Conservation (phyloP, 2,888 invertebrate species). For the Macropis europaea region DNA sequence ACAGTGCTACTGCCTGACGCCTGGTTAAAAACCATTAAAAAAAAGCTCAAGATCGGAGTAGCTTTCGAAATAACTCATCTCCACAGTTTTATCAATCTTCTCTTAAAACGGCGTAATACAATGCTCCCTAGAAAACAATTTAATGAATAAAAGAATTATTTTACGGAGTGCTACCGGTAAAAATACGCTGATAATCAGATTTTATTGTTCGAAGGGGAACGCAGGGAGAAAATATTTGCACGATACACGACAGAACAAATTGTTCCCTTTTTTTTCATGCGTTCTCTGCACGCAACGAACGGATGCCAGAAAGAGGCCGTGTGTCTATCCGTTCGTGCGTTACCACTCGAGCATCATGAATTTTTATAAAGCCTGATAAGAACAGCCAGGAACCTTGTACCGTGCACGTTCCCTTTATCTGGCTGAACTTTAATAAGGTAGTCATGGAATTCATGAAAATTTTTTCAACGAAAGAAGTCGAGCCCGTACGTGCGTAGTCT, state of each 20-base stretch:
- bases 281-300: neutral
- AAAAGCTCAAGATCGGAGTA: too few relatives aligned
- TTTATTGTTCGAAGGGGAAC: neutral
- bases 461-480: slow-evolving; percentile 11
- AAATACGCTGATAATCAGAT: neutral
- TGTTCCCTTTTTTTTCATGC: neutral
- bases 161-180: neutral
- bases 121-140: neutral
- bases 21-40: too few relatives aligned
- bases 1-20: too few relatives aligned
- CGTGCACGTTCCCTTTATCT: slow-evolving; percentile 25
- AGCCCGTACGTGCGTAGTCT: neutral
- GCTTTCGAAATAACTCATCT: too few relatives aligned
- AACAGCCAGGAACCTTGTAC: slow-evolving; percentile 7
- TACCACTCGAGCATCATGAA: slow-evolving; percentile 42
- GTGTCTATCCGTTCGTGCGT: slow-evolving; percentile 33
- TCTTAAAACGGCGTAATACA: too few relatives aligned
- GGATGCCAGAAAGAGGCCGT: neutral
- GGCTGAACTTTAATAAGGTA: slow-evolving; percentile 37
- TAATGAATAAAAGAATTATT: neutral
- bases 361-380: slow-evolving; percentile 45
- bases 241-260: neutral
- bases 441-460: slow-evolving; percentile 44
- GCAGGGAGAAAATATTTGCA: neutral
- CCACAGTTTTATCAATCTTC: too few relatives aligned